Percentiles rank a stretch among this genome's conserved stretches.
Conservation (phyloP, 2,888 invertebrate genomes). For the Leucoptera coffeella region DNA sequence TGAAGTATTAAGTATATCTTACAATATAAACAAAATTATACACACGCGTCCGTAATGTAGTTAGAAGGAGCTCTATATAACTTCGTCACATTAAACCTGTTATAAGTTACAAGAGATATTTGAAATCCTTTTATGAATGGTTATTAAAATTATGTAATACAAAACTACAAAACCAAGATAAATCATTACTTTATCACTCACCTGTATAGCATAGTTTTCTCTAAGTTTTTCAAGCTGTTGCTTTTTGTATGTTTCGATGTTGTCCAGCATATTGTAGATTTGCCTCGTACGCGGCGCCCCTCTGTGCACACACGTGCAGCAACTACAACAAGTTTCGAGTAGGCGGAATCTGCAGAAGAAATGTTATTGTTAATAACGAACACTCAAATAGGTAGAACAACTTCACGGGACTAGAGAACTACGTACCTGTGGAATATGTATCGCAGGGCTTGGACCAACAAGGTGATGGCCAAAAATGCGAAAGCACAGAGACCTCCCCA, state of each 20-base stretch:
- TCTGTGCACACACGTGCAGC: constrained; percentile 65
- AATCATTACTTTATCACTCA: too few relatives aligned
- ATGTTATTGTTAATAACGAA: constrained; percentile 7
- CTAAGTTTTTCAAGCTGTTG: constrained; percentile 82
- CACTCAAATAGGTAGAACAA: too few relatives aligned
- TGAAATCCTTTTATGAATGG: too few relatives aligned
- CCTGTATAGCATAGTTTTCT: constrained; percentile 89
- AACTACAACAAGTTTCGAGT: constrained; percentile 70
- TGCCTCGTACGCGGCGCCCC: constrained; percentile 75
- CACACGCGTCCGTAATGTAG: too few relatives aligned
- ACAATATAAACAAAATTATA: too few relatives aligned
- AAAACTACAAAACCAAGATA: too few relatives aligned
- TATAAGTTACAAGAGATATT: too few relatives aligned
- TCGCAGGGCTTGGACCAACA: constrained; percentile 70
- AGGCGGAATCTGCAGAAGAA: constrained; percentile 60
- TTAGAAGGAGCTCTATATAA: too few relatives aligned
- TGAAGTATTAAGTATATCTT: too few relatives aligned
- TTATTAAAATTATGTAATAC: too few relatives aligned
- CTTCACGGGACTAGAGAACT: too few relatives aligned
- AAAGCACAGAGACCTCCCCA: constrained; percentile 77
- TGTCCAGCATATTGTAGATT: constrained; percentile 82
- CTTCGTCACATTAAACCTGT: too few relatives aligned
- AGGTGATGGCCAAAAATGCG: constrained; percentile 71
- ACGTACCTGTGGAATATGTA: constrained; percentile 66
- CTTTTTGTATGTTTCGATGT: constrained; percentile 84